Evolutionary conservation across 1,140 invertebrate species (phyloP).

Genomic region (Hormaphis cornu): DNA sequence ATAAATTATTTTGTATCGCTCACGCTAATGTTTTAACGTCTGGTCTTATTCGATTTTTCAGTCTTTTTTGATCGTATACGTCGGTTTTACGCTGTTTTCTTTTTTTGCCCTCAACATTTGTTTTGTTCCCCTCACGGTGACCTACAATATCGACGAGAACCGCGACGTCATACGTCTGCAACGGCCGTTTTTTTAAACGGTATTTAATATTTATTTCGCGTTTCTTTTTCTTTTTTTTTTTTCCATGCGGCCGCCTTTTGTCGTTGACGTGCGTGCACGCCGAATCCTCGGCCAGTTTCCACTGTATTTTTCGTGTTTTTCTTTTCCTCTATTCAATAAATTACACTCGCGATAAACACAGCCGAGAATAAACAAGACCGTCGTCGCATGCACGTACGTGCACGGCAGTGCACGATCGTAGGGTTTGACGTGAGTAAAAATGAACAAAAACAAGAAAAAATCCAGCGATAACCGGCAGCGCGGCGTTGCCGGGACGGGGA

Average conservation of each 20-base stretch:
- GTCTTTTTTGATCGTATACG: too few species aligned
- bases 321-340: conserved; percentile 3
- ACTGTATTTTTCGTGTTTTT: conserved; percentile 14
- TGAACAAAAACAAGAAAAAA: background rate
- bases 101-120: too few species aligned
- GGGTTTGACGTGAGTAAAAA: background rate
- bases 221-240: too few species aligned
- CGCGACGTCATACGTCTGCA: too few species aligned
- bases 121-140: background rate
- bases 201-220: conserved; percentile 5
- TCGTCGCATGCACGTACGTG: too few species aligned
- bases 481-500: background rate
- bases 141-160: background rate
- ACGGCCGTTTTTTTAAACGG: too few species aligned
- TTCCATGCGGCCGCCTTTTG: too few species aligned
- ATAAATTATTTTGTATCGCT: too few species aligned
- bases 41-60: too few species aligned
- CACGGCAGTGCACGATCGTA: background rate
- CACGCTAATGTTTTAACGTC: too few species aligned
- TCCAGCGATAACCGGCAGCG: background rate
- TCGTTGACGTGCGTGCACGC: background rate
- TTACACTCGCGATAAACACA: background rate
- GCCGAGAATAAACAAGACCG: background rate
- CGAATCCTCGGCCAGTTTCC: background rate
- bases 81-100: too few species aligned